These are phyloP conservation scores for Mallotus villosus DNA, from an alignment of 2,797 vertebrate genomes.

Conservation along the genomic window DNA sequence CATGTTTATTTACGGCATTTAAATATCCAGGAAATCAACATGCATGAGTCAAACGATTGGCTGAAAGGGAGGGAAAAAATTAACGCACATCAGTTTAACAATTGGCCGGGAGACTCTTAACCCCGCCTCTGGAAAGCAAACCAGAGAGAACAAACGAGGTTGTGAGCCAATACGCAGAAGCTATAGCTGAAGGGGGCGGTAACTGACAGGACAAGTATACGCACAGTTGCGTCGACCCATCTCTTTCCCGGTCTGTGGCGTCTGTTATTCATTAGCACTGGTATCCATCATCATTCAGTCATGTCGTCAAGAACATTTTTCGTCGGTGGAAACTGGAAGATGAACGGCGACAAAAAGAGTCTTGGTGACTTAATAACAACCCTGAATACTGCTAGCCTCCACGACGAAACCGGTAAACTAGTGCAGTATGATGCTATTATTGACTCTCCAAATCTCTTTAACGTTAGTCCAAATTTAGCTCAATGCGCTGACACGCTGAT, in stretches of 20 bases:
- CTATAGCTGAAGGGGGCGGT: background rate
- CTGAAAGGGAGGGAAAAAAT: background rate
- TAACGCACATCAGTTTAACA: background rate
- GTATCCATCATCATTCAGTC: background rate
- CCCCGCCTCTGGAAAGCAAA: background rate
- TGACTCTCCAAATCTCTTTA: background rate
- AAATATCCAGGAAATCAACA: background rate
- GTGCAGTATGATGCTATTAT: background rate
- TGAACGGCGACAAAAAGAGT: conserved; percentile 86
- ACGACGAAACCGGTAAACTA: conserved; percentile 77
- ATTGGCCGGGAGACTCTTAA: background rate
- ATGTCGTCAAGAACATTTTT: conserved; percentile 88
- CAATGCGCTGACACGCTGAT: conserved; percentile 18
- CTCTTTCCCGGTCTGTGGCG: conserved; percentile 1
- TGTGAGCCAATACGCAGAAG: conserved; percentile 1
- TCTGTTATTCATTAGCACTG: conserved; percentile 2
- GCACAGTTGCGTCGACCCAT: background rate
- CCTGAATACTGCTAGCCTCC: conserved; percentile 80
- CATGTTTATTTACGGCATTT: background rate
- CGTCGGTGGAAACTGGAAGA: conserved; percentile 93
- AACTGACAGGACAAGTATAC: background rate
- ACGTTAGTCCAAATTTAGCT: conserved; percentile 5
- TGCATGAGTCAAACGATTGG: background rate
- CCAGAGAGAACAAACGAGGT: too few species aligned
- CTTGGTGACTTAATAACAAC: conserved; percentile 79